Evolutionary conservation across 92 coral and sea anemone genomes (phyloP).

Genomic region (Ricordea florida): DNA sequence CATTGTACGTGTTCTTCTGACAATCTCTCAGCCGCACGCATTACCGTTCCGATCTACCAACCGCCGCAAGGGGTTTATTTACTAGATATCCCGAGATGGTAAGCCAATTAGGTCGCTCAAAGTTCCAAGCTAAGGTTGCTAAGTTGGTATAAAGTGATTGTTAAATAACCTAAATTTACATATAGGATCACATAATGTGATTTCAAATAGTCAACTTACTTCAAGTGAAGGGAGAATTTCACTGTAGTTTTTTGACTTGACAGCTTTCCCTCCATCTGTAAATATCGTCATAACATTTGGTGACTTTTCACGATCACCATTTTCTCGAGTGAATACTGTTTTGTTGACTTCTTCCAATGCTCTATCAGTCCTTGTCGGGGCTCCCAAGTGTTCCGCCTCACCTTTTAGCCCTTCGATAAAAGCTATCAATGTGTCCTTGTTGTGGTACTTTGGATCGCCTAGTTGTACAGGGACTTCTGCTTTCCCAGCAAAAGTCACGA

Average conservation of each 20-base stretch:
- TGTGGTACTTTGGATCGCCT: neutral
- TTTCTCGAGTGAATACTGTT: neutral
- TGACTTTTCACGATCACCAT: slow-evolving; percentile 13
- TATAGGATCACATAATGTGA: too few relatives aligned
- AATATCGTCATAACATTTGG: slow-evolving; percentile 17
- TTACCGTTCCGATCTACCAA: too few relatives aligned
- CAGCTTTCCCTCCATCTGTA: slow-evolving; percentile 3
- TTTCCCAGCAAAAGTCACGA: neutral
- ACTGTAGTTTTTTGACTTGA: neutral
- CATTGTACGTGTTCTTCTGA: too few relatives aligned
- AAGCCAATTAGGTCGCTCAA: too few relatives aligned
- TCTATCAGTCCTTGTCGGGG: neutral
- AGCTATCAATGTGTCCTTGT: neutral
- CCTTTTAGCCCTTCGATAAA: neutral
- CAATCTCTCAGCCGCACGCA: too few relatives aligned
- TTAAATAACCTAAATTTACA: too few relatives aligned
- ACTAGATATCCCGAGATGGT: too few relatives aligned
- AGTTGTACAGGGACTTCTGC: neutral
- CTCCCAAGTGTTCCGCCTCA: neutral
- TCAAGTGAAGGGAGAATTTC: neutral
- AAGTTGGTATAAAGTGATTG: too few relatives aligned
- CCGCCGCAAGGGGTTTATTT: too few relatives aligned
- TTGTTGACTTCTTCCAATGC: neutral
- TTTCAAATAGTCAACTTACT: too few relatives aligned
- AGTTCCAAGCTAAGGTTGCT: too few relatives aligned